Percentiles rank a stretch among this genome's conserved stretches.
phyloP scores from a whole-genome alignment of 2,113 vertebrate species.

The Epinephelus fuscoguttatus region DNA sequence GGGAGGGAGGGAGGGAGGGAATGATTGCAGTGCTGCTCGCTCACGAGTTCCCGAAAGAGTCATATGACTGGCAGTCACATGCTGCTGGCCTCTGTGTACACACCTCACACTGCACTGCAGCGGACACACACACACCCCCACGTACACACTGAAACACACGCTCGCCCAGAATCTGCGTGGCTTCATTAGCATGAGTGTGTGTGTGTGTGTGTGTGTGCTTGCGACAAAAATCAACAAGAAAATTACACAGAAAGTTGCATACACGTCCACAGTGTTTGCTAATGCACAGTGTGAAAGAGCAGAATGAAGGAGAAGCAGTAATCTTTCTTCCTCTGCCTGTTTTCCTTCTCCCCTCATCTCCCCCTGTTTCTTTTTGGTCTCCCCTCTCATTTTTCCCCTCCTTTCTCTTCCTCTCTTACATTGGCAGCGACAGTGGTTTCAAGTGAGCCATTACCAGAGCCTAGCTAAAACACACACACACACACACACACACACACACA shows the following conservation, averaged over 20 bases:
- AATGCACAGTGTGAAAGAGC: background rate
- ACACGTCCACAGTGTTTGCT: background rate
- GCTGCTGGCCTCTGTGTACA: slow-evolving; percentile 86
- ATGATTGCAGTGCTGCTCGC: slow-evolving; percentile 85
- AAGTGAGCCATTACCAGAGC: slow-evolving; percentile 73
- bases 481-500: slow-evolving; percentile 36
- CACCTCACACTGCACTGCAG: slow-evolving; percentile 79
- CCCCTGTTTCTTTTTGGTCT: slow-evolving; percentile 20
- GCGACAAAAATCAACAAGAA: background rate
- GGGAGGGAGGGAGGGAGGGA: slow-evolving; percentile 52
- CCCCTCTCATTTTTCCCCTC: background rate
- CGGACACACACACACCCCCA: slow-evolving; percentile 24
- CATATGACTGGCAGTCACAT: slow-evolving; percentile 91
- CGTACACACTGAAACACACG: slow-evolving; percentile 30
- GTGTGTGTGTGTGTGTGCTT: background rate
- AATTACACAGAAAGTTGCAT: background rate
- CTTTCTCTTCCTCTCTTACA: slow-evolving; percentile 9
- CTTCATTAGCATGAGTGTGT: background rate
- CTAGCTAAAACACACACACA: slow-evolving; percentile 30
- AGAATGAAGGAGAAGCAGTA: background rate
- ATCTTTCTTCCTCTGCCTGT: background rate
- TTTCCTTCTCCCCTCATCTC: slow-evolving; percentile 2
- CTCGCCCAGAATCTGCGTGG: background rate
- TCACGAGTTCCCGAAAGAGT: slow-evolving; percentile 89
- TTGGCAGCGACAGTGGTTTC: slow-evolving; percentile 53